These are phyloP conservation scores for Platalea minor DNA, from an alignment of 2,797 vertebrate genomes.

Conservation along the genomic window DNA sequence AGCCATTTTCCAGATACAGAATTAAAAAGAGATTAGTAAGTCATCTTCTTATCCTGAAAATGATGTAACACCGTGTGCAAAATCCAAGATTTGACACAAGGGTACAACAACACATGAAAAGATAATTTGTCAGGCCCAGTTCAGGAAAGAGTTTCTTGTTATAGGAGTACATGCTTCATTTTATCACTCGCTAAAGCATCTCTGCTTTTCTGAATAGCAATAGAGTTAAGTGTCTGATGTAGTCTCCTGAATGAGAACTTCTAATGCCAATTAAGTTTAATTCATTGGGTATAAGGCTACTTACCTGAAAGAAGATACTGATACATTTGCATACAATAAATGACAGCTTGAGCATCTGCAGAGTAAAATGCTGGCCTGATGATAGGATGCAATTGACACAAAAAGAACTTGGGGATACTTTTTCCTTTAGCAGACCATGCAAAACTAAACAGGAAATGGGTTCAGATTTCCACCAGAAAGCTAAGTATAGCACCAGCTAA, in stretches of 20 bases:
- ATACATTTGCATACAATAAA: not conserved
- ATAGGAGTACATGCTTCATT: not conserved
- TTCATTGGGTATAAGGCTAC: not conserved
- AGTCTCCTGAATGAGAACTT: not conserved
- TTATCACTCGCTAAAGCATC: not conserved
- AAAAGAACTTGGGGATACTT: not conserved
- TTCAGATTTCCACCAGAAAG: not conserved
- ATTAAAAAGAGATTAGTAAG: constrained; percentile 23
- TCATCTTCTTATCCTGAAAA: not conserved
- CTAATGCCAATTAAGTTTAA: not conserved
- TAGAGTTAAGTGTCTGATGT: not conserved
- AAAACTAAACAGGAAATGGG: not conserved
- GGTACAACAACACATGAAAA: not conserved
- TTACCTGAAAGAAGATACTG: not conserved
- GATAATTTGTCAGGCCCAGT: not conserved
- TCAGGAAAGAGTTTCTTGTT: not conserved
- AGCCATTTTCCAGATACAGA: constrained; percentile 7
- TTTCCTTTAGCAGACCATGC: not conserved
- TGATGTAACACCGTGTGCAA: not conserved
- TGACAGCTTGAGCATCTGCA: not conserved
- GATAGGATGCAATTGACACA: not conserved
- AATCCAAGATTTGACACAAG: not conserved
- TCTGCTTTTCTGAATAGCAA: not conserved
- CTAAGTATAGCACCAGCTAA: not conserved
- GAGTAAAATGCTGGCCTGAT: not conserved